Evolutionary conservation across 2,888 invertebrate genomes (phyloP), one percentile per base, ranked within the genome.

Genomic region (Chironomus riparius): DNA sequence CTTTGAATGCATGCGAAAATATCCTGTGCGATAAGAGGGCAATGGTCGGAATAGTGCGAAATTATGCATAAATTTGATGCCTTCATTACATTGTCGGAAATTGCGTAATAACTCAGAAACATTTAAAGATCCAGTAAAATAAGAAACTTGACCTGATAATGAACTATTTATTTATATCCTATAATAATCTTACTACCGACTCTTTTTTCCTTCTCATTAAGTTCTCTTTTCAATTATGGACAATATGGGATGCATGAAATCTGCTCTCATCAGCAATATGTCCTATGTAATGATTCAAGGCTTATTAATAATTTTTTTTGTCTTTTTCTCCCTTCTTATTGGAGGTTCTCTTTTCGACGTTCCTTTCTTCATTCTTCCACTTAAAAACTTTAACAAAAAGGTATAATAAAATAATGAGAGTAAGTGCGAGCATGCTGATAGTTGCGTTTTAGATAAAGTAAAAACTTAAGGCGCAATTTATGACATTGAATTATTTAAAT

Each of bases 231-330:
- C 62, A 21, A 13, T 10, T 3, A 10, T 21, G 22, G 18, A 65
- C 12, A 18, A 22, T 65, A 18, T 22, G 21, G 18, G 65, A 13
- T 18, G 22, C 21, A 65, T 21, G 24, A 28, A 70, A 70, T 38
- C 48, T 70, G 38, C 38, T 21, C 48, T 70, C 70, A 50, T 70
- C 21, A 50, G 48, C 70, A 47, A 70, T 70, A 70, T 70, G 70
- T 70, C 21, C 22, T 18, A 12, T 24, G 7, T 47, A 5, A 7
- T 38, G 50, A n/a, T 24, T 28, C n/a, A 68, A 47, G n/a, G 47
- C 47, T 70, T 47, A 70, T 70, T 47, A 70, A 70, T 18, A 65
- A 12, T 65, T 12, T n/a, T 22, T 65, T 65, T 56, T 50, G 13
- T 50, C 50, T 50, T 50, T 50, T 50, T 50, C 50, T 13, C 15